These are phyloP conservation scores for Drosophila merina DNA, from an alignment of 2,888 invertebrate species.

Conservation along the genomic window DNA sequence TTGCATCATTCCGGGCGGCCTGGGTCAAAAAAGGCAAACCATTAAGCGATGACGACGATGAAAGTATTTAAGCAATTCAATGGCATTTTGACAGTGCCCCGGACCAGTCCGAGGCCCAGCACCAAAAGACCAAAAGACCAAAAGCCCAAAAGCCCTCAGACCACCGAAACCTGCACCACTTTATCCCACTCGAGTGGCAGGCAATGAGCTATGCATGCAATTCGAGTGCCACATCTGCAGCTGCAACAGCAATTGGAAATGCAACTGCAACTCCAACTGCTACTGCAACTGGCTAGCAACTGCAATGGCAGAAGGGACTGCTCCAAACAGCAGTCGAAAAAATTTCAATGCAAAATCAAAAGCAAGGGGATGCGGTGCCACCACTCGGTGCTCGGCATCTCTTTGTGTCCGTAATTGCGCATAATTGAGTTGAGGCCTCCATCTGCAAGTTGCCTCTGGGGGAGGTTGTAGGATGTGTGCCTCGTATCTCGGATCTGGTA, in stretches of 20 bases:
- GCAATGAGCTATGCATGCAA: conserved; percentile 80
- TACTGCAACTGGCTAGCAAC: conserved; percentile 8
- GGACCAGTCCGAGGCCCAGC: background rate
- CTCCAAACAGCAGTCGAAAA: conserved; percentile 61
- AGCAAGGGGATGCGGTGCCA: background rate
- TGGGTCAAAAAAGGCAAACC: conserved; percentile 65
- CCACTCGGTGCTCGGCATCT: conserved; percentile 52
- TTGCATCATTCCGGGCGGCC: conserved; percentile 56
- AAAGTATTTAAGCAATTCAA: conserved; percentile 79
- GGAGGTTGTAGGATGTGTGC: background rate
- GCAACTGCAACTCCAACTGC: conserved; percentile 45
- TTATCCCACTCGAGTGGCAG: conserved; percentile 70
- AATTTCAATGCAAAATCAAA: conserved; percentile 30
- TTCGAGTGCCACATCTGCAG: conserved; percentile 63
- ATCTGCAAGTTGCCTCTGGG: background rate
- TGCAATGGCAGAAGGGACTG: conserved; percentile 51
- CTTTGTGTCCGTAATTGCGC: conserved; percentile 75
- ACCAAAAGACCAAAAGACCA: background rate
- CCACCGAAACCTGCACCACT: conserved; percentile 45
- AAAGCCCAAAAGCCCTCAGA: background rate
- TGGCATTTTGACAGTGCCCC: conserved; percentile 66
- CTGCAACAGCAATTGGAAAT: conserved; percentile 31
- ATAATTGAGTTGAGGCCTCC: conserved; percentile 69
- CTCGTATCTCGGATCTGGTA: too few relatives aligned
- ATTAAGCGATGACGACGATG: conserved; percentile 54